Base-by-base conservation (phyloP, 2,888 invertebrate genomes). In the Silvanus unidentatus region DNA sequence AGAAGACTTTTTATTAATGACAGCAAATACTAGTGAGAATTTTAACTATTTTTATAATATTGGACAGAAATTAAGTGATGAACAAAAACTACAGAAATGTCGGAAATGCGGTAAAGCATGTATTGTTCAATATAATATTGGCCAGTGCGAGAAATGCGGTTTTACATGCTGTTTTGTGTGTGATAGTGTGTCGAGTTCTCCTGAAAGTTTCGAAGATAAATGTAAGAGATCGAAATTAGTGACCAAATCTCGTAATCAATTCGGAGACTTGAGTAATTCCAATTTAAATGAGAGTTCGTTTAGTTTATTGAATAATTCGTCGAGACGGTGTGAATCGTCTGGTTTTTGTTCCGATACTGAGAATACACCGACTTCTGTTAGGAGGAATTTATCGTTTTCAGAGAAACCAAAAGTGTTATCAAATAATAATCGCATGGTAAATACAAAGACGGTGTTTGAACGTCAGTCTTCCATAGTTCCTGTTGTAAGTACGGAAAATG, bases 81-180 rank as follows among this genome's bases (percentile, higher is more conserved):
- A 41, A 12, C 16, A 48, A 36, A 16, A 45, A n/a, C 10, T 32
- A n/a, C 32, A 12, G 4, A 32, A 32, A 9, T 32, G 32, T 32
- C 11, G 11, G 1, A 43, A 34, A 27, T 64, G 64, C 45, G 46
- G 44, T n/a, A 44, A 53, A 15, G 52, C 57, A 5, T 50, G 55
- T 6, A 47, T 64, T 12, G 55, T 63, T 36, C 55, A 62, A 27
- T 50, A 43, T 27, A 59, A 52, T 45, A 58, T 64, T 22, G 57
- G 56, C 14, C 63, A 64, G 22, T 64, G 64, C 12, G 46, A 48
- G 9, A 50, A 53, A 14, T 71, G 71, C 44, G 66, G 68, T 5
- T 66, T 64, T 47, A 70, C 70, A 42, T 63, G 58, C 45, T 71
- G 71, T 49, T 54, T 54, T 28, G 59, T 60, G 28, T 71, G 71